These are phyloP conservation scores for Scytalopus superciliaris DNA, from an alignment of 2,113 vertebrate genomes.

Conservation along the genomic window DNA sequence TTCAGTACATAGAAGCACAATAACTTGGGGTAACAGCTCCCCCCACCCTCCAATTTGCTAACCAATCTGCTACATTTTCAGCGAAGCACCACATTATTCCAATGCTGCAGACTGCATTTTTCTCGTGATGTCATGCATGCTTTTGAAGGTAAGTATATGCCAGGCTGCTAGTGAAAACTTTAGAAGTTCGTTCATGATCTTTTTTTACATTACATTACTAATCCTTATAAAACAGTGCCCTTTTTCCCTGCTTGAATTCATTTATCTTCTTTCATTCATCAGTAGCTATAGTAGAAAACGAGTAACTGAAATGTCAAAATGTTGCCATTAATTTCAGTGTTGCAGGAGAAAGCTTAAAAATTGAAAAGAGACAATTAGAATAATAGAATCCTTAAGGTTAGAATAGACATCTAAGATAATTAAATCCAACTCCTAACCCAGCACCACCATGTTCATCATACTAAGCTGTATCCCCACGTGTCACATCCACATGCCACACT, in stretches of 20 bases:
- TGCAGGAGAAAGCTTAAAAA: neutral
- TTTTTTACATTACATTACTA: neutral
- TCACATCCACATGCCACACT: neutral
- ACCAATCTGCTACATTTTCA: neutral
- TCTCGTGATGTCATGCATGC: neutral
- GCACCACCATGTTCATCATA: neutral
- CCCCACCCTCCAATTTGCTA: neutral
- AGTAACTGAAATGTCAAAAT: neutral
- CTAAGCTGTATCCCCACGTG: rapidly evolving
- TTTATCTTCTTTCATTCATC: neutral
- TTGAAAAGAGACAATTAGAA: neutral
- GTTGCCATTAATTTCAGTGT: neutral
- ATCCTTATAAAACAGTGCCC: neutral
- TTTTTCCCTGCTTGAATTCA: neutral
- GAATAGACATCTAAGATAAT: neutral
- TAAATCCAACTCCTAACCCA: neutral
- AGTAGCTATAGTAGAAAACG: neutral
- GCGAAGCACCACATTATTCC: neutral
- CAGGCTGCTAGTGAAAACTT: neutral
- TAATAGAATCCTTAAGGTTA: neutral
- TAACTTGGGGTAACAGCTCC: neutral
- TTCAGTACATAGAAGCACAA: neutral
- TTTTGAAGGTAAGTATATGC: neutral
- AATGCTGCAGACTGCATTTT: neutral
- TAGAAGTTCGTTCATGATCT: rapidly evolving